Evolutionary conservation across 2,113 vertebrate species (phyloP), one percentile per base, ranked within the genome.

Genomic region (Myrmophylax atrothorax): DNA sequence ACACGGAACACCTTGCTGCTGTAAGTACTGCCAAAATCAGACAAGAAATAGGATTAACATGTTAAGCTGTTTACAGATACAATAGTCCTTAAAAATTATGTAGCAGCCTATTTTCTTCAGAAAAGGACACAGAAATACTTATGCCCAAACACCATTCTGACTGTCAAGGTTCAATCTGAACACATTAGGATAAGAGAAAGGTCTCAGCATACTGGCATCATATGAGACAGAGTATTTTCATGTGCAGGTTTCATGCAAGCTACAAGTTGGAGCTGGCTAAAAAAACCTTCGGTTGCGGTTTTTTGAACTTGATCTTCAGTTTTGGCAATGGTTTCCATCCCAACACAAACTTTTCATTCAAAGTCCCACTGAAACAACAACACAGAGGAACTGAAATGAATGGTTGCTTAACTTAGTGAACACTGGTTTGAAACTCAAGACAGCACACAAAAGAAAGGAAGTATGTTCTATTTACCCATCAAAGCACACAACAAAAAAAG

Each of bases 1-100:
- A 99, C 98, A 75, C 98, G 98, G 95, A 99, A 99, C 18, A 99
- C 98, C 90, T 98, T 99, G 76, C 98, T 98, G 28, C 99, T 99
- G 95, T 99, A 99, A 37, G 99, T 98, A 79, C 99, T 99, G 97
- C 10, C 64, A 79, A 93, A 96, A 49, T 22, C 38, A 96, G 11
- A 91, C 7, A 88, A 49, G 24, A 59, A 58, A 94, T 3, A 95
- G 17, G 11, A 63, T 60, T 88, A 89, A 52, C 3, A 40, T 1
- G 22, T 10, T 69, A 60, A 80, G 2, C 8, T 5, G 2, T 26
- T 68, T 42, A 42, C 82, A 63, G 6, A 78, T 23, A n/a, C 12
- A 83, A 46, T 0, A 67, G 42, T 35, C 16, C 22, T 76, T n/a
- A 37, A 72, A 80, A 64, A 50, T 13, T 28, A n/a, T 69, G 35